Evolutionary conservation across 2,888 invertebrate species (phyloP).

Genomic region (Sepiola atlantica): DNA sequence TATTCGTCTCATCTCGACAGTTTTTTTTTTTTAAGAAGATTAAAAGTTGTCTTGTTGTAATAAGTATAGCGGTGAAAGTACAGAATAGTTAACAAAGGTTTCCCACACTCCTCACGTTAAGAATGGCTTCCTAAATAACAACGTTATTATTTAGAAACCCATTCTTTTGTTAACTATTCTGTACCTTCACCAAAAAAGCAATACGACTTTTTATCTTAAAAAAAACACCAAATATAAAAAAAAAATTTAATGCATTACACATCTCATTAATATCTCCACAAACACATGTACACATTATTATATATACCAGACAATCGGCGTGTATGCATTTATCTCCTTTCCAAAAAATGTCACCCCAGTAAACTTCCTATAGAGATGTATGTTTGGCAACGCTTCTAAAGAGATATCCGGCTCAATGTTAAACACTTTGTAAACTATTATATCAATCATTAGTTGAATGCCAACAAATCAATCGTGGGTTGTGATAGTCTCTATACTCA

Average conservation of each 20-base stretch:
- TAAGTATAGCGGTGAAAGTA: too few species aligned
- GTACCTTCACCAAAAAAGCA: too few species aligned
- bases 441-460: neutral
- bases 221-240: too few species aligned
- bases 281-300: neutral
- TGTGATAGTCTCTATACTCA: neutral
- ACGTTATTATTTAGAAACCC: too few species aligned
- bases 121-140: too few species aligned
- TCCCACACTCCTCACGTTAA: too few species aligned
- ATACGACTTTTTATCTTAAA: too few species aligned
- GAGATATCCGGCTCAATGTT: neutral
- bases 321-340: neutral
- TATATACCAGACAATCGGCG: neutral
- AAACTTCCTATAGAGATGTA: neutral
- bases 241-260: neutral
- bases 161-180: too few species aligned
- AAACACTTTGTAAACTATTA: neutral
- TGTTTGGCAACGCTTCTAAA: neutral
- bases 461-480: neutral
- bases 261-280: neutral
- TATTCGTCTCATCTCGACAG: too few species aligned
- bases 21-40: too few species aligned
- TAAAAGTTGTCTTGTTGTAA: too few species aligned
- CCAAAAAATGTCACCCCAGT: neutral
- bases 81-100: too few species aligned